Conservation (phyloP, 2,113 vertebrate genomes). For the Platysteira castanea region DNA sequence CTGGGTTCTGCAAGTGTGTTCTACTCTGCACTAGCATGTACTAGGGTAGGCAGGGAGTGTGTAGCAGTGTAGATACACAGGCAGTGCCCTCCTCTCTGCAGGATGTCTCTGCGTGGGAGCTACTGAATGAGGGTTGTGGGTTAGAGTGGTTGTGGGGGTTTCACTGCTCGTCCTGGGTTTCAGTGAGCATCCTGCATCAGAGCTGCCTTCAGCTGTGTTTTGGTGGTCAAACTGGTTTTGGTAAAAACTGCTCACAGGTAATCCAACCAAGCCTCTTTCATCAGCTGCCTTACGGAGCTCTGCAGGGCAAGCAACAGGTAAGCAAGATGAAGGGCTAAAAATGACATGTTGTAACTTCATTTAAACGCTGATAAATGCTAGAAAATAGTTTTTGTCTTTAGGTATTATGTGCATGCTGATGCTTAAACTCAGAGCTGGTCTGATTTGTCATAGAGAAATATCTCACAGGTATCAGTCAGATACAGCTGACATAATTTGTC, state of each 20-base stretch:
- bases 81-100: background rate
- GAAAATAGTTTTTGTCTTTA: background rate
- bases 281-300: background rate
- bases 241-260: background rate
- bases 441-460: background rate
- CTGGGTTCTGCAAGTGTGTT: background rate
- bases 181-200: background rate
- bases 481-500: background rate
- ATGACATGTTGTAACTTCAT: background rate
- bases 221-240: background rate
- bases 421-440: background rate
- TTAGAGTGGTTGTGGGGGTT: background rate
- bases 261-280: background rate
- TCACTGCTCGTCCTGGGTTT: background rate
- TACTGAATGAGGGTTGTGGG: background rate
- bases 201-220: background rate
- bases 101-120: background rate
- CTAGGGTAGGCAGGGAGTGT: fast-evolving
- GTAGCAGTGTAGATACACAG: fast-evolving
- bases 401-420: background rate
- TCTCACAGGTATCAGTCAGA: background rate
- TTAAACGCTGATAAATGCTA: background rate
- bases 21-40: fast-evolving
- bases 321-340: background rate
- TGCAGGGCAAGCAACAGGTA: background rate